Base-by-base conservation (phyloP, 1,140 invertebrate genomes). In the Sminthurides bifidus region DNA sequence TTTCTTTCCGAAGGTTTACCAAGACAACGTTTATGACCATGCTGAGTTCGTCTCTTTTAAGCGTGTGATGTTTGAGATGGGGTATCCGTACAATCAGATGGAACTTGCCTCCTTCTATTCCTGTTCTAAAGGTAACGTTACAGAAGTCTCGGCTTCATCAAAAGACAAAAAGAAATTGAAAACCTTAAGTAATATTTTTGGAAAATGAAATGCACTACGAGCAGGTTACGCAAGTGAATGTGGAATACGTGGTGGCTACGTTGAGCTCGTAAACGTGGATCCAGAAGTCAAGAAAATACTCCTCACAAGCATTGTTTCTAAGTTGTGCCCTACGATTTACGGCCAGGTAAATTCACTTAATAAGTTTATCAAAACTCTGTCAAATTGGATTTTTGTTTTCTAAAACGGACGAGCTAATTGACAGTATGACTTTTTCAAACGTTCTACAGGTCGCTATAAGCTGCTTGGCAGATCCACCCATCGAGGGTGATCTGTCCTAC, bases 31-130 rank as follows among this genome's bases (percentile, higher is more conserved):
- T 27, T 98, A 98, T 69, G 87, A 78, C 85, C 53, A 79, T 82
- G 29, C 85, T 83, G 54, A 74, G 84, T 98, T 98, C 71, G 77
- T 85, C 71, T 94, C 92, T 0, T 96, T 98, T 68, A 97, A 96
- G 71, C 95, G 92, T 73, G 85, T 94, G 14, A 68, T 92, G 67
- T 74, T 65, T 0, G 87, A 95, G 71, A 81, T 98, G 83, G 91
- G 90, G 2, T 73, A 77, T 27, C 89, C 91, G 0, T 96, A 90
- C 72, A 73, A 68, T 30, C 71, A 75, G 40, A 79, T 92, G 75
- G 93, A 98, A 73, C 70, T 98, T 60, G 90, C 87, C 5, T 94
- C 91, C 26, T 96, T 95, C 72, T 89, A 95, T 85, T 93, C 92
- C 0, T 83, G 84, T 40, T 94, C 90, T 2, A 98, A 98, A 79